A percentile compares a stretch with the other conserved stretches of the same genome.
Evolutionary conservation across 2,888 invertebrate species (phyloP).

Genomic region (Temnothorax unifasciatus): DNA sequence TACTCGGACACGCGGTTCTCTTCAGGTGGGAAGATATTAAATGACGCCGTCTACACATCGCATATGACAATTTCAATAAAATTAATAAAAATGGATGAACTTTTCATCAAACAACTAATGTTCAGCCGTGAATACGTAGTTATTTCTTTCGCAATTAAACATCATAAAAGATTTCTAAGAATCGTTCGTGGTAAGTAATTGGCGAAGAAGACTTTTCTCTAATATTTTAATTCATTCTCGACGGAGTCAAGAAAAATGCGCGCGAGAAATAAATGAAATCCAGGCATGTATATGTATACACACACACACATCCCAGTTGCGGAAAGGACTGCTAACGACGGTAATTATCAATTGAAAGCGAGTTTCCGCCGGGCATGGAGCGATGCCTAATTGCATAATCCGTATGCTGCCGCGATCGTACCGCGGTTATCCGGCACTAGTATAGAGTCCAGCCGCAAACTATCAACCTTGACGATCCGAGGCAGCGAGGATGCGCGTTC

Average conservation of each 20-base stretch:
- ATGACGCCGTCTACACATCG: neutral
- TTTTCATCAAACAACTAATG: neutral
- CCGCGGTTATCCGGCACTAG: neutral
- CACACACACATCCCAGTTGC: neutral
- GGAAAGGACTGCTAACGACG: conserved; percentile 8
- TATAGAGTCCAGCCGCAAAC: neutral
- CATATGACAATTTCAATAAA: neutral
- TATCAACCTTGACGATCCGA: conserved; percentile 9
- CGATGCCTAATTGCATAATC: conserved; percentile 61
- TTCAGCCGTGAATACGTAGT: neutral
- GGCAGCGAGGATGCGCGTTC: neutral
- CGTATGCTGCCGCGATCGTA: conserved; percentile 6
- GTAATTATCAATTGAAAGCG: conserved; percentile 43
- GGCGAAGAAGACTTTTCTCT: neutral
- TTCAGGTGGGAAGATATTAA: no score
- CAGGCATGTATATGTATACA: neutral
- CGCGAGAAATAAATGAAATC: neutral
- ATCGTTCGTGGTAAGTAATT: neutral
- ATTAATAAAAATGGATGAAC: neutral
- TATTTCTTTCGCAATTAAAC: neutral
- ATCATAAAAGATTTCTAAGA: no score
- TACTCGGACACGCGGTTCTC: no score
- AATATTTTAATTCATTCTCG: neutral
- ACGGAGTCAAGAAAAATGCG: neutral
- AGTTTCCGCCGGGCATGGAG: conserved; percentile 30